phyloP scores from a whole-genome alignment of 2,888 invertebrate species.

The Xylophagus ater region DNA sequence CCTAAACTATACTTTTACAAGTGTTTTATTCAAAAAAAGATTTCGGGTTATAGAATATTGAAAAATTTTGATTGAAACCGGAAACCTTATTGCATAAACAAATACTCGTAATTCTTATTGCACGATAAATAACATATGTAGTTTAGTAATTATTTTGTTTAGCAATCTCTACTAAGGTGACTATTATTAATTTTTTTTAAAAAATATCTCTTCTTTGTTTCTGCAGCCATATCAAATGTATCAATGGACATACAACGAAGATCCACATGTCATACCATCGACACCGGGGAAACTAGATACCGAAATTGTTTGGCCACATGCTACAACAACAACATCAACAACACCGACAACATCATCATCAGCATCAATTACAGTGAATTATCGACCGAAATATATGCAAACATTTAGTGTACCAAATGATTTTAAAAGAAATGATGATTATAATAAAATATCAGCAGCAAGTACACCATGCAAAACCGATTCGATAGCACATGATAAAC shows the following conservation, averaged over 20 bases:
- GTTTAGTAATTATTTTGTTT: too few species aligned
- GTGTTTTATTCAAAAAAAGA: too few species aligned
- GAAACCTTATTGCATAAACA: too few species aligned
- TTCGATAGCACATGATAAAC: conserved; percentile 11
- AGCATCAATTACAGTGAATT: conserved; percentile 21
- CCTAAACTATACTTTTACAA: too few species aligned
- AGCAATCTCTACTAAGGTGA: too few species aligned
- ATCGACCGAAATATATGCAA: too few species aligned
- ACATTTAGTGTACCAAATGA: too few species aligned
- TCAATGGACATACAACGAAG: conserved; percentile 77
- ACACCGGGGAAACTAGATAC: conserved; percentile 65
- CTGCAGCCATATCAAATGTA: conserved; percentile 81
- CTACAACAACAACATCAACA: conserved; percentile 29
- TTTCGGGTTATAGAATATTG: too few species aligned
- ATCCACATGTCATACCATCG: conserved; percentile 54
- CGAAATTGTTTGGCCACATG: conserved; percentile 58
- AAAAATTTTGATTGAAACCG: too few species aligned
- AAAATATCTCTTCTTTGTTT: conserved; percentile 5
- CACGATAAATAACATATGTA: too few species aligned
- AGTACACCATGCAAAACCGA: conserved; percentile 21
- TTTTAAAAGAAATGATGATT: conserved; percentile 17
- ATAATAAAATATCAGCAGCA: conserved; percentile 10
- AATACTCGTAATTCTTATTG: too few species aligned
- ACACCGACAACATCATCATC: conserved; percentile 19
- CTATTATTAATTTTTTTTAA: too few species aligned